These are phyloP conservation scores for Lepidurus packardi DNA, from an alignment of 1,140 invertebrate species.

Conservation along the genomic window DNA sequence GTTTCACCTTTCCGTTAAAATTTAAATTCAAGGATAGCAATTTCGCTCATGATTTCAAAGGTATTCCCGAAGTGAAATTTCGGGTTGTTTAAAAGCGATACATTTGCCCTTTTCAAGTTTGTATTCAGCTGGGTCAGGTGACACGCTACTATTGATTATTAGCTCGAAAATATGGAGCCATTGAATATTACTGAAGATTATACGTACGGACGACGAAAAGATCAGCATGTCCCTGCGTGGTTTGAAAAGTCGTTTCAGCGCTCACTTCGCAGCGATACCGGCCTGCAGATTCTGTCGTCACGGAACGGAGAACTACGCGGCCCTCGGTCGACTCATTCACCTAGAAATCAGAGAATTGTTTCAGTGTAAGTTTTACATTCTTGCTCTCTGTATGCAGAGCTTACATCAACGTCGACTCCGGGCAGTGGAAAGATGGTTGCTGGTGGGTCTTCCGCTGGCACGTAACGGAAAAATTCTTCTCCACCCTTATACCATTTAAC, in stretches of 20 bases:
- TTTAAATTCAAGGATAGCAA: no score
- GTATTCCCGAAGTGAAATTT: neutral
- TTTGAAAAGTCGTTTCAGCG: slow-evolving; percentile 63
- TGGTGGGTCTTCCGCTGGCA: slow-evolving; percentile 60
- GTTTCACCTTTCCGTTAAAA: no score
- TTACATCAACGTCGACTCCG: slow-evolving; percentile 67
- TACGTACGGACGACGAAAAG: slow-evolving; percentile 41
- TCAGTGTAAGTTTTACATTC: neutral
- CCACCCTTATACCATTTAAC: slow-evolving; percentile 78
- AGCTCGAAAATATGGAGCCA: neutral
- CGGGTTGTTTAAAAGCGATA: neutral
- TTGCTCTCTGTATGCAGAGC: slow-evolving; percentile 42
- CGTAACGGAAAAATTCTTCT: slow-evolving; percentile 71
- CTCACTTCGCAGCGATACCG: slow-evolving; percentile 69
- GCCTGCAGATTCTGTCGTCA: slow-evolving; percentile 58
- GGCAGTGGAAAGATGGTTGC: slow-evolving; percentile 58
- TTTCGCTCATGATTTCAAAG: no score
- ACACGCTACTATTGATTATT: slow-evolving; percentile 12
- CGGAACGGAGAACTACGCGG: slow-evolving; percentile 59
- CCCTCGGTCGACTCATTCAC: slow-evolving; percentile 55
- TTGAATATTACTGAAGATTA: neutral
- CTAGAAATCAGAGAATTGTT: slow-evolving; percentile 41
- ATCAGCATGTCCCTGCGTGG: slow-evolving; percentile 41
- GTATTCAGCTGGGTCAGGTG: neutral
- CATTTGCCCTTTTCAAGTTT: neutral